Conservation (phyloP, 2,888 invertebrate genomes). For the Lutraria lutraria region DNA sequence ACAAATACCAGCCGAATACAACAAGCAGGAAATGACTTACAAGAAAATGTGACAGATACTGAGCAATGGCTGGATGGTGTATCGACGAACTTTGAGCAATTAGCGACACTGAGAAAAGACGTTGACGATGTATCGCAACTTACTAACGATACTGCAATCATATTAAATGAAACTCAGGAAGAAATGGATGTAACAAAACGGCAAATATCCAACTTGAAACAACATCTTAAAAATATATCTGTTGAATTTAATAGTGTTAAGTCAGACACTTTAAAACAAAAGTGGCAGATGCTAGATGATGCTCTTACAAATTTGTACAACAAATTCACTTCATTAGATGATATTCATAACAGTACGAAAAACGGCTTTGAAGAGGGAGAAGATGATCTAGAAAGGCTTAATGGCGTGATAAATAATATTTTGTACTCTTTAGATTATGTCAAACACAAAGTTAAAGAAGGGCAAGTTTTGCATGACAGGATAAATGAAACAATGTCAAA, state of each 20-base stretch:
- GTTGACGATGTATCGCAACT: neutral
- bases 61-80: neutral
- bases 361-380: neutral
- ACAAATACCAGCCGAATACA: neutral
- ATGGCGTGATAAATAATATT: neutral
- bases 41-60: neutral
- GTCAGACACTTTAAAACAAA: slow-evolving; percentile 8
- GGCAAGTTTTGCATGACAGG: neutral
- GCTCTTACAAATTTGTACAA: neutral
- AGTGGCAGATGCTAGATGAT: neutral
- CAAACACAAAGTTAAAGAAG: neutral
- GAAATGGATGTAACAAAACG: neutral
- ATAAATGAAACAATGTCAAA: neutral
- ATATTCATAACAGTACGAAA: neutral
- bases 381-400: neutral
- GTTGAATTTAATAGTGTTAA: neutral
- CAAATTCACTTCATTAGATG: neutral
- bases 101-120: neutral
- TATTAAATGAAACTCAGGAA: neutral
- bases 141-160: neutral
- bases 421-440: neutral
- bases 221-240: neutral
- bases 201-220: neutral
- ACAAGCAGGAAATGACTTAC: neutral
- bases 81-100: neutral